Base-by-base conservation (phyloP, 2,888 invertebrate species). In the Xestia sexstrigata region DNA sequence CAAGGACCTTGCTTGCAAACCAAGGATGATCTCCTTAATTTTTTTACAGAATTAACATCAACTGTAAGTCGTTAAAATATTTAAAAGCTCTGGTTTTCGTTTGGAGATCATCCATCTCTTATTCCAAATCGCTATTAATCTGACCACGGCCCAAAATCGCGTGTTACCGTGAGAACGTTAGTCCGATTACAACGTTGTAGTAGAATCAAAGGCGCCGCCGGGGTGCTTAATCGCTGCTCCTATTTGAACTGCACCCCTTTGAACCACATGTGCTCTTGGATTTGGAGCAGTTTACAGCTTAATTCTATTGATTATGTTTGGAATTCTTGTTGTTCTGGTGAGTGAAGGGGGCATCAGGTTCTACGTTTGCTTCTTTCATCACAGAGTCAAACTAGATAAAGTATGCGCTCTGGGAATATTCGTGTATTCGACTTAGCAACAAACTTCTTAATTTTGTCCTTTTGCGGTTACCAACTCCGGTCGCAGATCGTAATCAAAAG, bases 131-230 rank as follows among this genome's bases (percentile, higher is more conserved):
- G 89, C 89, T 83, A 0, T 1, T 68, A 87, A 11, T 76, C 5
- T 2, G 15, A 82, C 88, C 87, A 39, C 63, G 6, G n/a, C 74
- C 60, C 13, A 23, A 47, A 39, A 81, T 88, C 81, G 89, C 89
- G 87, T 88, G 88, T 83, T 77, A 85, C 86, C 88, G 88, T 88
- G 88, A 81, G 88, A 88, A 88, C 87, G 82, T 74, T 80, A 80
- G 81, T 82, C 82, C 88, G 86, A 87, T 88, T 88, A 84, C 77
- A 85, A 74, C 78, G 78, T 80, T 65, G 75, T 72, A 85, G 82
- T 78, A 72, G 88, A 79, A 87, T 85, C 89, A 88, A 88, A 88
- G 89, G 87, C 88, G 83, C 88, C 88, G 88, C 82, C 75, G 85
- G 85, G 85, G 86, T 84, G 78, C 75, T 86, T 88, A 86, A 88